phyloP scores from a whole-genome alignment of 2,888 invertebrate genomes.

The Melitaea athalia region DNA sequence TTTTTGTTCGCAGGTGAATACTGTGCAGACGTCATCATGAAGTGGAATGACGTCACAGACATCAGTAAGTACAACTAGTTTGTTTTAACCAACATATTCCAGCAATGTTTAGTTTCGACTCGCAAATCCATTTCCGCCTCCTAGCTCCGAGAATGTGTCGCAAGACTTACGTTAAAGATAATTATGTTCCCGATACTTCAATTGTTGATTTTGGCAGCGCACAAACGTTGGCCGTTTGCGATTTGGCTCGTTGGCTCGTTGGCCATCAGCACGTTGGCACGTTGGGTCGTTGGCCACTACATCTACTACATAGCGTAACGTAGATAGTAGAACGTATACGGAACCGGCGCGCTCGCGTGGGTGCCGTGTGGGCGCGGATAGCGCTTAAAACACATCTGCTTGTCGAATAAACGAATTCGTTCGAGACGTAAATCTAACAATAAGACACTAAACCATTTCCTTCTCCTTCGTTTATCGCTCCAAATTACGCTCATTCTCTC shows the following conservation, averaged over 20 bases:
- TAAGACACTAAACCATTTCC: slow-evolving; percentile 1
- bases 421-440: slow-evolving; percentile 7
- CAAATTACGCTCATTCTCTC: slow-evolving; percentile 3
- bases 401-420: slow-evolving; percentile 13
- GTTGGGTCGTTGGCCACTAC: slow-evolving; percentile 8
- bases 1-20: slow-evolving; percentile 70
- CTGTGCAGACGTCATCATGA: slow-evolving; percentile 79
- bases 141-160: no score
- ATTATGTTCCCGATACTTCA: slow-evolving; percentile 10
- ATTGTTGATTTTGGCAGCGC: slow-evolving; percentile 27
- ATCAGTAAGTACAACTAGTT: slow-evolving; percentile 66
- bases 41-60: slow-evolving; percentile 80
- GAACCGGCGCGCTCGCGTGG: slow-evolving; percentile 19
- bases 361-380: slow-evolving; percentile 15
- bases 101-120: not conserved
- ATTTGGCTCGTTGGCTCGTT: slow-evolving; percentile 12
- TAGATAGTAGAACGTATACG: slow-evolving; percentile 17
- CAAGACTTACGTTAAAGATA: not conserved
- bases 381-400: slow-evolving; percentile 10
- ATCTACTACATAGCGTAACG: slow-evolving; percentile 14
- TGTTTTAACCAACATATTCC: not conserved
- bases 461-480: not conserved
- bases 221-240: slow-evolving; percentile 7
- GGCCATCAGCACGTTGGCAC: not conserved
- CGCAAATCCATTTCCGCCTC: not conserved